A percentile compares a stretch with the other conserved stretches of the same genome.
These are phyloP conservation scores for Mactromeris polynyma DNA, from an alignment of 2,888 invertebrate genomes.

Conservation along the genomic window DNA sequence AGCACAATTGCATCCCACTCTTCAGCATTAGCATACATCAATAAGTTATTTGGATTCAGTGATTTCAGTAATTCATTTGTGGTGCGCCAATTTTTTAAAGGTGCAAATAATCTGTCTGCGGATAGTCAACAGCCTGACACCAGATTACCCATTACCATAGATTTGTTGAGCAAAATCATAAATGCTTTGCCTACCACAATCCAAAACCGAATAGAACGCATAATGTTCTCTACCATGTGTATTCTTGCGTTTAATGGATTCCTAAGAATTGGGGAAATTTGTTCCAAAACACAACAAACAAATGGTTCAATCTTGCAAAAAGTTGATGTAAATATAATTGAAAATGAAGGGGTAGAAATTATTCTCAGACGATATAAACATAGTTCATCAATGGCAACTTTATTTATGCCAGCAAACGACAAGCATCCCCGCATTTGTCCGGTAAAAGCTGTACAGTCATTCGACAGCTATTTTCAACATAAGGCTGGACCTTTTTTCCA, in stretches of 20 bases:
- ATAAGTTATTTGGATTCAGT: not conserved
- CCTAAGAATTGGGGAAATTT: conserved; percentile 7
- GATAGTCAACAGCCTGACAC: not conserved
- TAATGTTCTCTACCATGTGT: not conserved
- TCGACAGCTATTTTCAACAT: not conserved
- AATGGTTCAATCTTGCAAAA: not conserved
- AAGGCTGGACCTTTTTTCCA: conserved; percentile 14
- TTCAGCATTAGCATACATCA: conserved; percentile 2
- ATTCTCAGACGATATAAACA: not conserved
- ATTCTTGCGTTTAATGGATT: not conserved
- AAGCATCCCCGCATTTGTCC: not conserved
- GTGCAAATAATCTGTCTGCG: not conserved
- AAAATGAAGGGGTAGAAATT: not conserved
- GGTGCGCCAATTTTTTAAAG: not conserved
- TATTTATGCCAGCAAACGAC: not conserved
- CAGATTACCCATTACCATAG: not conserved
- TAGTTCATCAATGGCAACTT: not conserved
- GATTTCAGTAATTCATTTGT: conserved; percentile 3
- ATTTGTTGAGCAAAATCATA: not conserved
- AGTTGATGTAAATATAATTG: not conserved
- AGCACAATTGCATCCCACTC: not conserved
- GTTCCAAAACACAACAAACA: not conserved
- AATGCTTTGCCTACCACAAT: not conserved
- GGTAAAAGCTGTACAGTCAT: not conserved
- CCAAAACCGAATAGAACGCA: not conserved